Evolutionary conservation across 2,797 vertebrate genomes (phyloP), one percentile per base, ranked within the genome.

Genomic region (Propithecus perrieri): DNA sequence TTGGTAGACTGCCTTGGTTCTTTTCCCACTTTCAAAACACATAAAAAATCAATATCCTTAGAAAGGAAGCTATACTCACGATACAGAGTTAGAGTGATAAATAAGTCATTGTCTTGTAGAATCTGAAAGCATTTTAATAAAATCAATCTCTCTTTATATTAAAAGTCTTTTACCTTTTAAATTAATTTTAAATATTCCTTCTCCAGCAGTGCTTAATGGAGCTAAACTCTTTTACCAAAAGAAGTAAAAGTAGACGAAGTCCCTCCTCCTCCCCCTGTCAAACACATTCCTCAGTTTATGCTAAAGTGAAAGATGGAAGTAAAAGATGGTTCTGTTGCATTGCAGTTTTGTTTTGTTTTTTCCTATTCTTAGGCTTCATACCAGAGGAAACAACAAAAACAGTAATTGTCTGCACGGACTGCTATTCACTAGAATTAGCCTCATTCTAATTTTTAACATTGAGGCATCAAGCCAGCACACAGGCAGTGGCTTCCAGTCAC

Each of bases 71-170:
- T 91, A 97, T 95, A 94, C 74, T 98, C 95, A 97, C 41, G 96
- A 98, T 94, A 97, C 94, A 97, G 97, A 98, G 80, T 98, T 98
- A 79, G 97, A 98, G 94, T 98, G 97, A 96, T 98, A 98, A 98
- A 98, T 98, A 95, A 98, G 97, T 97, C 97, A 98, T 14, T 98
- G 96, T 91, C 98, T 96, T 92, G 85, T 97, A 96, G 97, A 98
- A 91, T 96, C 97, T 98, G 97, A 90, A 96, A 97, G 35, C 48
- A 97, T 0, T 98, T 98, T 80, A 93, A 97, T 92, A 72, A 92
- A 97, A 89, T 41, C 80, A 67, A 89, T 94, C 85, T 33, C 86
- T 98, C 18, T 6, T 95, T 71, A 30, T 85, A 97, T 97, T 67
- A 97, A 48, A 97, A 95, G 96, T 96, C 38, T 4, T 69, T 97